A percentile compares a stretch with the other conserved stretches of the same genome.
phyloP scores from a whole-genome alignment of 2,888 invertebrate genomes.

The Helicoverpa assulta region DNA sequence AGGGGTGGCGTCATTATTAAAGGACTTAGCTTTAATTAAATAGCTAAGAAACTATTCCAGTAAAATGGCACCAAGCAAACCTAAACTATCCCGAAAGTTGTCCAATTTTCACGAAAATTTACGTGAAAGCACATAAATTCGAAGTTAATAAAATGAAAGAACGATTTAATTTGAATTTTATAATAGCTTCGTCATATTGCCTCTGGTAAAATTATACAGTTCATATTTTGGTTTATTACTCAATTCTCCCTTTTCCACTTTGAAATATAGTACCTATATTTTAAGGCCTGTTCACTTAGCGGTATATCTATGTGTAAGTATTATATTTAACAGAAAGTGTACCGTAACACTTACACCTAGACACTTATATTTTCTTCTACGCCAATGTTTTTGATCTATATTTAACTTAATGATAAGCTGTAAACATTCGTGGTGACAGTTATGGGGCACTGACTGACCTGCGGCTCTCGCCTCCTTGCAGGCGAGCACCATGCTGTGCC shows the following conservation, averaged over 20 bases:
- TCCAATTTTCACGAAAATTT: conserved; percentile 77
- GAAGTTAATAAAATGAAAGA: conserved; percentile 66
- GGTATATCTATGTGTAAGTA: too few species aligned
- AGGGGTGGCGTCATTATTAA: conserved; percentile 66
- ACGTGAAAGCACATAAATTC: conserved; percentile 60
- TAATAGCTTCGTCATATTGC: conserved; percentile 28
- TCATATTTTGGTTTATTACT: conserved; percentile 29
- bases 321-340: too few species aligned
- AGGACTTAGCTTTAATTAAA: conserved; percentile 72
- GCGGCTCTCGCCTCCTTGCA: conserved; percentile 99
- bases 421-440: too few species aligned
- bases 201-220: conserved; percentile 17
- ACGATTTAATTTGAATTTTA: conserved; percentile 50
- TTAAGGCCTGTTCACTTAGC: too few species aligned
- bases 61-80: conserved; percentile 67
- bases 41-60: conserved; percentile 75
- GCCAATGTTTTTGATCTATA: too few species aligned
- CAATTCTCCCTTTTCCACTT: conserved; percentile 2
- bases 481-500: conserved; percentile 99
- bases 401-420: too few species aligned
- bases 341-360: too few species aligned
- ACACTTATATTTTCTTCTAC: too few species aligned
- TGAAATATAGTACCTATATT: background rate
- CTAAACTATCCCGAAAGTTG: conserved; percentile 73
- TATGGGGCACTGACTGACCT: conserved; percentile 90